Evolutionary conservation across 1,140 invertebrate species (phyloP).

Genomic region (Paralvinella palmiformis): DNA sequence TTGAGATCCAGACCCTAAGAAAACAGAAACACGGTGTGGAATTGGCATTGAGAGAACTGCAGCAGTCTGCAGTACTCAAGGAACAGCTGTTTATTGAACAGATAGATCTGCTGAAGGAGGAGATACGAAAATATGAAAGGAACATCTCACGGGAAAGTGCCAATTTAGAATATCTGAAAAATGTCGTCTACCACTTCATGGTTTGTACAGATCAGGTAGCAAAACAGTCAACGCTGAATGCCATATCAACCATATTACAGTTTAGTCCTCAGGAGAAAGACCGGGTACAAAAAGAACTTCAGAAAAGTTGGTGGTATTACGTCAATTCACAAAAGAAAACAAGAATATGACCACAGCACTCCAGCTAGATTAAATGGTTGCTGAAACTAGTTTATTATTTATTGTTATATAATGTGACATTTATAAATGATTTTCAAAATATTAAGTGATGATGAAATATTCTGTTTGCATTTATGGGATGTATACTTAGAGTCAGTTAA

Average conservation of each 20-base stretch:
- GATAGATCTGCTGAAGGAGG: conserved; percentile 53
- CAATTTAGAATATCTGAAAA: conserved; percentile 84
- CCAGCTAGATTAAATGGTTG: too few relatives aligned
- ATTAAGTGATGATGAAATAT: too few relatives aligned
- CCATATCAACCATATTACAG: conserved; percentile 75
- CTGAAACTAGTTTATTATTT: too few relatives aligned
- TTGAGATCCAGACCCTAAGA: conserved; percentile 67
- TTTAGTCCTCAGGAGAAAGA: conserved; percentile 67
- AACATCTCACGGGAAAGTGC: conserved; percentile 74
- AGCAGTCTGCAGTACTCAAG: conserved; percentile 55
- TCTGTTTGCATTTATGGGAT: too few relatives aligned
- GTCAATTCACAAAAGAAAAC: too few relatives aligned
- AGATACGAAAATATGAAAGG: conserved; percentile 62
- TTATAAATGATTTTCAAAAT: too few relatives aligned
- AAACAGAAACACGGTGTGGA: conserved; percentile 68
- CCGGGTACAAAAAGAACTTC: conserved; percentile 28
- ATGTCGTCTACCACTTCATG: conserved; percentile 78
- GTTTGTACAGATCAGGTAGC: conserved; percentile 62
- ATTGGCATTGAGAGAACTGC: conserved; percentile 60
- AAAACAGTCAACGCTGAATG: conserved; percentile 77
- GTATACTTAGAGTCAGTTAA: too few relatives aligned
- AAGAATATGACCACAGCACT: too few relatives aligned
- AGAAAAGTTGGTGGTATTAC: conserved; percentile 32
- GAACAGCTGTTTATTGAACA: conserved; percentile 58
- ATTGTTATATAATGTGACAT: too few relatives aligned